Base-by-base conservation (phyloP, 1,140 invertebrate species). In the Drosophila quadrilineata region DNA sequence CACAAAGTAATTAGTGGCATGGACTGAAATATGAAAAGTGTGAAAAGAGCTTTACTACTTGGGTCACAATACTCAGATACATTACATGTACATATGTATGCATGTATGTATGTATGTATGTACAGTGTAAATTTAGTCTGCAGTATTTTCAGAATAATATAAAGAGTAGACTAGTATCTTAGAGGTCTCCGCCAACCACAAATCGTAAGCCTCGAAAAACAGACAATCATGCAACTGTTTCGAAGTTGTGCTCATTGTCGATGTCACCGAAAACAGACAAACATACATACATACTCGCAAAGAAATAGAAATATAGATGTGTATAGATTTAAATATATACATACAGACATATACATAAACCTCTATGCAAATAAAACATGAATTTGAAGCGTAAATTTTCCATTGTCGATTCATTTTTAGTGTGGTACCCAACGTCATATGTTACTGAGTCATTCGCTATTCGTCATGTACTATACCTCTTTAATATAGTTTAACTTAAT, bases 1-100 rank as follows among this genome's bases (percentile, higher is more conserved):
- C 56, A 71, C 76, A 75, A 72, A 84, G 77, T 82, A 84, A 82
- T 84, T 82, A 77, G 69, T 66, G 73, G 38, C 68, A 59, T 59
- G 49, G 49, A 12, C 10, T 19, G 9, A 49, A 35, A 58, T 22
- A 35, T 17, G 29, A 24, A 62, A 29, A 64, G 59, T 36, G 21
- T 33, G 35, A 54, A 54, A 45, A 24, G n/a, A 26, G 31, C 6
- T 66, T 24, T 54, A 40, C 14, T 48, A 52, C 41, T 21, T 67
- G 38, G 48, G 59, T n/a, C 50, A 56, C 16, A 21, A 35, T 12
- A 36, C 2, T 31, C 22, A 40, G 49, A 16, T 4, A 10, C 26
- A 43, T 26, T 12, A 9, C 40, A 45, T 22, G 16, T 45, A 45
- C 26, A 26, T 28, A 22, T n/a, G n/a, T n/a, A n/a, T n/a, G n/a